A percentile compares a stretch with the other conserved stretches of the same genome.
Conservation (phyloP, 1,140 invertebrate genomes). For the Danaus plexippus region DNA sequence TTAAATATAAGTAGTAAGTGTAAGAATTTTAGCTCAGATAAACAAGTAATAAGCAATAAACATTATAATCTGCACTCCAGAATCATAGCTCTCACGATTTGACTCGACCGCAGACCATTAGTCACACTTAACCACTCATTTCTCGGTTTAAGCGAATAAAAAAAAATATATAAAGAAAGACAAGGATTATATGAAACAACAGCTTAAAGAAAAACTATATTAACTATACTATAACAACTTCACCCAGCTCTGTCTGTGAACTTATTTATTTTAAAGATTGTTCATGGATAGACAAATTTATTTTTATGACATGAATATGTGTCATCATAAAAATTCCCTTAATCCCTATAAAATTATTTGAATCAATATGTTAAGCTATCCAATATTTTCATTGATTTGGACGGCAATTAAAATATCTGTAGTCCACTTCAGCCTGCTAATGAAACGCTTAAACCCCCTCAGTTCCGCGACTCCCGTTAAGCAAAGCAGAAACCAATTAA, state of each 20-base stretch:
- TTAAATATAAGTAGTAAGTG: neutral
- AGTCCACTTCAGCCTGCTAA: conserved; percentile 51
- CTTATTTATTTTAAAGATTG: too few relatives aligned
- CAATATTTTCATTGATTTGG: conserved; percentile 4
- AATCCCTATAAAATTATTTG: too few relatives aligned
- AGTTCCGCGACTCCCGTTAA: conserved; percentile 31
- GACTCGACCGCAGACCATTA: conserved; percentile 36
- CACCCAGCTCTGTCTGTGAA: too few relatives aligned
- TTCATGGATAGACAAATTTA: too few relatives aligned
- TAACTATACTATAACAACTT: too few relatives aligned
- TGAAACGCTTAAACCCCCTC: conserved; percentile 34
- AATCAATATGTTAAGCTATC: too few relatives aligned
- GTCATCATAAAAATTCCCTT: too few relatives aligned
- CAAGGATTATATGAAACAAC: conserved; percentile 13
- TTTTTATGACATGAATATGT: too few relatives aligned
- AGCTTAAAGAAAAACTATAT: neutral
- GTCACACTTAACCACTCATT: conserved; percentile 33
- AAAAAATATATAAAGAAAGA: conserved; percentile 17
- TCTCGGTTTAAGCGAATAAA: conserved; percentile 18
- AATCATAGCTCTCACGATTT: conserved; percentile 38
- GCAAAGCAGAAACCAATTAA: conserved; percentile 47
- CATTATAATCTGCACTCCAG: conserved; percentile 38
- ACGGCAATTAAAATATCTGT: conserved; percentile 52
- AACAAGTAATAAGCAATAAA: conserved; percentile 30
- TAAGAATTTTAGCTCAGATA: conserved; percentile 18